These are phyloP conservation scores for Eriosoma lanigerum DNA, from an alignment of 1,140 invertebrate genomes.

Conservation along the genomic window DNA sequence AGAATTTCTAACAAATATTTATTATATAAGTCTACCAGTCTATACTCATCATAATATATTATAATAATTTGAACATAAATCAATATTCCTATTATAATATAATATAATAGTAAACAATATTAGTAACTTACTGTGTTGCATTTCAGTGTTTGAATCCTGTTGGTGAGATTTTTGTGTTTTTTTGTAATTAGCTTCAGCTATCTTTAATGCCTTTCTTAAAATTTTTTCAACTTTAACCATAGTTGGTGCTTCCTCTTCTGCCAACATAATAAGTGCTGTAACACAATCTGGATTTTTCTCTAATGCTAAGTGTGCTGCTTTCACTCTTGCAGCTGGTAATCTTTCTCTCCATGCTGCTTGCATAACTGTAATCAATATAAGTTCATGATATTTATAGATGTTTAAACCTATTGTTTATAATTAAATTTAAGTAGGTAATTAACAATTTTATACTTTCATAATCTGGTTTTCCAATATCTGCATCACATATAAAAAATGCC, in stretches of 20 bases:
- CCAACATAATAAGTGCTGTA: constrained; percentile 90
- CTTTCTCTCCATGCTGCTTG: constrained; percentile 96
- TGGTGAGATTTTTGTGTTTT: constrained; percentile 77
- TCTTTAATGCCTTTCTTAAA: constrained; percentile 83
- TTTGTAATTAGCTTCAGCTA: constrained; percentile 83
- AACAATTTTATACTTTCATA: constrained; percentile 73
- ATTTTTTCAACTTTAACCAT: constrained; percentile 87
- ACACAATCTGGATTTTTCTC: constrained; percentile 92
- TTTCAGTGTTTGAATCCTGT: constrained; percentile 74
- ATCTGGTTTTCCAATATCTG: constrained; percentile 84
- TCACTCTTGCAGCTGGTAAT: constrained; percentile 87
- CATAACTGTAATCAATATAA: constrained; percentile 70
- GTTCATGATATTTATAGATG: no score
- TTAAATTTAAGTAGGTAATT: no score
- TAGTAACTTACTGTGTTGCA: constrained; percentile 44
- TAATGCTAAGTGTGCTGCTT: constrained; percentile 87
- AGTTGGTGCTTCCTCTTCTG: constrained; percentile 93
- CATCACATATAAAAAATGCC: constrained; percentile 95
- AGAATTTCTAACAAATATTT: no score
- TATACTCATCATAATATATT: no score
- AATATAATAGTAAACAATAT: no score
- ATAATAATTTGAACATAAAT: no score
- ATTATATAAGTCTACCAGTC: no score
- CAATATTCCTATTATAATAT: no score
- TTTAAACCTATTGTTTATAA: no score